Base-by-base conservation (phyloP, 37 sponge, comb jelly and placozoan species). In the Beroe forskalii region DNA sequence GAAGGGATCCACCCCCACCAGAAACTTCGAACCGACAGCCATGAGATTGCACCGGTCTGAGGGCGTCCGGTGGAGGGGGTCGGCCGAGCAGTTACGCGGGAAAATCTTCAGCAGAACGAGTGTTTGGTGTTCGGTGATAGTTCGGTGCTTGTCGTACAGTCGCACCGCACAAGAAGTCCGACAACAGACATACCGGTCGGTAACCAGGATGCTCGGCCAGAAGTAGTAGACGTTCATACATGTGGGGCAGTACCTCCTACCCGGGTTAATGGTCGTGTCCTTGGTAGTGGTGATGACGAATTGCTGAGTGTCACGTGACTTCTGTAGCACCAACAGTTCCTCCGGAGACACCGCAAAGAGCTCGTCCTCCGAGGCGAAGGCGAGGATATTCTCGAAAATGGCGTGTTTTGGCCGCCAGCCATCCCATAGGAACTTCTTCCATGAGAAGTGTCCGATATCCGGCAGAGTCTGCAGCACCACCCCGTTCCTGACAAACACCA, bases 21-120 rank as follows among this genome's bases (percentile, higher is more conserved):
- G 24, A 31, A 80, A 80, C 28, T 80, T 80, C 24, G 86, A 80
- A 4, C 86, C 86, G 0, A 80, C 27, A 22, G 38, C 86, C 8
- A 80, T 25, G 8, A 80, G 23, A 43, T 80, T 80, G 28, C 20
- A 32, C 30, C 86, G 28, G 30, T 41, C 44, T n/a, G 24, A 9
- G 48, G 86, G 86, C 0, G 40, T 23, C 0, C 20, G 3, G 30
- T 33, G 55, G 28, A 43, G 28, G 2, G 28, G 38, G 27, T 44
- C n/a, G 43, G 86, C 38, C 14, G 25, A 44, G 86, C 35, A 80
- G 12, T 12, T 1, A 0, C n/a, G 20, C 2, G n/a, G 24, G 40
- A 44, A 44, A 1, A 44, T 17, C 4, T 44, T 41, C 0, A 38
- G n/a, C 1, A 69, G 72, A 9, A 36, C 39, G 38, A 33, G 72